Percentiles rank a stretch among this genome's conserved stretches.
phyloP scores from a whole-genome alignment of 2,888 invertebrate species.

The Lamproptera curius region DNA sequence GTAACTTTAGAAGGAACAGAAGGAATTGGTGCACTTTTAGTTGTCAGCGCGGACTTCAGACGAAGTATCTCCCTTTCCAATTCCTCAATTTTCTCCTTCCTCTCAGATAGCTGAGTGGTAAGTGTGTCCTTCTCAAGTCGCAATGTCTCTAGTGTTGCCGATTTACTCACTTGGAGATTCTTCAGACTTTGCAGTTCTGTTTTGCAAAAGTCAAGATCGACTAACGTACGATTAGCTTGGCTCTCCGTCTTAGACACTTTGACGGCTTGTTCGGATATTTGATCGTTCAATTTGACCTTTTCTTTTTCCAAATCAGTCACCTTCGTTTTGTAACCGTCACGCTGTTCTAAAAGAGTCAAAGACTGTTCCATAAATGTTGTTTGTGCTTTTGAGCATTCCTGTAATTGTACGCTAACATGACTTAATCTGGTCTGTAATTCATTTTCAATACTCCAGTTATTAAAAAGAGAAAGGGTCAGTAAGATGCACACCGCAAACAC shows the following conservation, averaged over 20 bases:
- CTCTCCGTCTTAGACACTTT: constrained; percentile 53
- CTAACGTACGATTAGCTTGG: constrained; percentile 57
- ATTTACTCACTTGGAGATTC: constrained; percentile 66
- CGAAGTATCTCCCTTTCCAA: constrained; percentile 59
- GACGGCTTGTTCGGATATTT: constrained; percentile 46
- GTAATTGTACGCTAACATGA: constrained; percentile 57
- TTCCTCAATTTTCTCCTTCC: constrained; percentile 59
- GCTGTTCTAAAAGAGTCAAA: constrained; percentile 56
- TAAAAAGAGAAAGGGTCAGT: constrained; percentile 67
- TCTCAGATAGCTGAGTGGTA: constrained; percentile 54
- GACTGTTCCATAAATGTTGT: constrained; percentile 65
- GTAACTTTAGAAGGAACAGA: constrained; percentile 52
- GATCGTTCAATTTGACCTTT: constrained; percentile 48
- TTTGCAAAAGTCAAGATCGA: constrained; percentile 62
- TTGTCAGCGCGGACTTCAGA: constrained; percentile 53
- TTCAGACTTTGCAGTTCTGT: constrained; percentile 67
- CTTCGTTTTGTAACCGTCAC: constrained; percentile 56
- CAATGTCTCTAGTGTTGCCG: constrained; percentile 63
- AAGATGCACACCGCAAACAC: constrained; percentile 64
- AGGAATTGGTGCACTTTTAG: constrained; percentile 53
- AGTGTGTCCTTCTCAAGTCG: constrained; percentile 66
- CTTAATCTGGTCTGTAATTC: constrained; percentile 57
- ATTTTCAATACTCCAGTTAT: constrained; percentile 66
- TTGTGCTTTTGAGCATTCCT: constrained; percentile 64
- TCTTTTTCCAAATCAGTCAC: constrained; percentile 54